Conservation (phyloP, 1,140 invertebrate species). For the Lepidurus apus region DNA sequence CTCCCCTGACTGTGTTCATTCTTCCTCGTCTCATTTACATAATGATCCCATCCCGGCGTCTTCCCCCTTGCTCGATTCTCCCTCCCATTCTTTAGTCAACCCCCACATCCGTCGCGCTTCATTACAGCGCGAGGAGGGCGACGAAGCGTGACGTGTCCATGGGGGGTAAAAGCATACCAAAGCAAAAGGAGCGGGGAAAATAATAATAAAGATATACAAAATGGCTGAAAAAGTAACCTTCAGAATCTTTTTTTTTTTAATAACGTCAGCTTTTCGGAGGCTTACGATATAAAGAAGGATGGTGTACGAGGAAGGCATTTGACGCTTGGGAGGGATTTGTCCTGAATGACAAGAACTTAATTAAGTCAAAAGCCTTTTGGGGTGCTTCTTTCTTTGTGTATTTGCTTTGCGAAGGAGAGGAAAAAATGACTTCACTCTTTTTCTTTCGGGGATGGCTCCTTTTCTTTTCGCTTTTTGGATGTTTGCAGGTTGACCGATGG, state of each 20-base stretch:
- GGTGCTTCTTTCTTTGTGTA: background rate
- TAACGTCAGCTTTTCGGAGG: background rate
- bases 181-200: background rate
- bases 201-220: background rate
- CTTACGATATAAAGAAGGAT: background rate
- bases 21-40: slow-evolving; percentile 19
- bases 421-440: background rate
- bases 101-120: slow-evolving; percentile 20
- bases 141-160: slow-evolving; percentile 14
- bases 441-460: background rate
- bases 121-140: slow-evolving; percentile 8
- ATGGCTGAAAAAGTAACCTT: background rate
- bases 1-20: background rate
- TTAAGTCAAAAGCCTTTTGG: background rate
- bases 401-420: background rate
- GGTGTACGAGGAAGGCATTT: background rate
- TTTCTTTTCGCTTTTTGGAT: background rate
- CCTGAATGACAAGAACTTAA: background rate
- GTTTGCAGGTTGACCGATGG: background rate
- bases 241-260: background rate
- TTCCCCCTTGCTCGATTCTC: background rate
- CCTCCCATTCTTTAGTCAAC: background rate
- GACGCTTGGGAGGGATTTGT: background rate
- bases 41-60: slow-evolving; percentile 13
- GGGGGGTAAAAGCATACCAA: slow-evolving; percentile 2